Percentiles rank a stretch among this genome's conserved stretches.
phyloP scores from a whole-genome alignment of 2,113 vertebrate genomes.

The Sterrhoptilus dennistouni region DNA sequence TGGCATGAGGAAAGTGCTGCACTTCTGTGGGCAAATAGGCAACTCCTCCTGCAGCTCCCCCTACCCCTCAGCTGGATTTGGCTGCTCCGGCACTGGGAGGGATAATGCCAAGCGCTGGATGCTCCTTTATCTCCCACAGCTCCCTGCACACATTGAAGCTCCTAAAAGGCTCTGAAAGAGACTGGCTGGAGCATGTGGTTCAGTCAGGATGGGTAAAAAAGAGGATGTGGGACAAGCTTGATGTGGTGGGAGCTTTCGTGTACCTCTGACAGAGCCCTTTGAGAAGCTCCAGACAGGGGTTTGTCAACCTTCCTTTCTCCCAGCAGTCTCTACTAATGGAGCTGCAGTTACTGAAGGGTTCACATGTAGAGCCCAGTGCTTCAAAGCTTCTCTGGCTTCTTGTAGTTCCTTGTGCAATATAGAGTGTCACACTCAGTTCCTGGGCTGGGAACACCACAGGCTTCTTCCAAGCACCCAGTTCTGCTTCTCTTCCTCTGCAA shows the following conservation, averaged over 20 bases:
- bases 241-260: background rate
- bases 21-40: background rate
- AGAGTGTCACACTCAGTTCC: background rate
- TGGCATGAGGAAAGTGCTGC: background rate
- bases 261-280: background rate
- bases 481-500: background rate
- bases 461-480: background rate
- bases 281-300: background rate
- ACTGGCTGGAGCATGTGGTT: background rate
- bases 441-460: background rate
- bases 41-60: background rate
- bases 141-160: background rate
- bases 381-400: constrained; percentile 53
- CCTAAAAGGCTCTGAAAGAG: background rate
- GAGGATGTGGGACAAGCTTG: background rate
- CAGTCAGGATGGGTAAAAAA: background rate
- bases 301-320: background rate
- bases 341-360: background rate
- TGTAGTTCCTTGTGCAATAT: background rate
- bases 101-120: background rate
- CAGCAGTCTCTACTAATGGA: background rate
- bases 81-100: fast-evolving
- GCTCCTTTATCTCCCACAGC: background rate
- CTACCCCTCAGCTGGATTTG: background rate
- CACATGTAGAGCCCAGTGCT: constrained; percentile 22